Conservation (phyloP, 2,888 invertebrate genomes). For the Oasisia sp. region DNA sequence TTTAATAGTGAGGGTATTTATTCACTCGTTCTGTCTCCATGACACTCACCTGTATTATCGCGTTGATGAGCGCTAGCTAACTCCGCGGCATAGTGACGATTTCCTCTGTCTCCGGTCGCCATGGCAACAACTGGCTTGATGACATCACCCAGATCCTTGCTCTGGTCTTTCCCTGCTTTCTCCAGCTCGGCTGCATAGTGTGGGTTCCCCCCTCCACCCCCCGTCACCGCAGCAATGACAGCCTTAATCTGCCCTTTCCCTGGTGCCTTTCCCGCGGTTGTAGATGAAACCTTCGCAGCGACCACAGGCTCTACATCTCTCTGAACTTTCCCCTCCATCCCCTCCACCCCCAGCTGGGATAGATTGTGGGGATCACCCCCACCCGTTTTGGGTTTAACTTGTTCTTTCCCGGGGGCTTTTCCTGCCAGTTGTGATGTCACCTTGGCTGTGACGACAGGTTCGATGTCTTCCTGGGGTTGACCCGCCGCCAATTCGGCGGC, state of each 20-base stretch:
- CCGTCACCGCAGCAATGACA: not conserved
- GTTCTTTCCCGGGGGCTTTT: not conserved
- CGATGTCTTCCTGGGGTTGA: not conserved
- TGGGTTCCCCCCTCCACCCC: conserved; percentile 20
- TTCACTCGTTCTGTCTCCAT: not conserved
- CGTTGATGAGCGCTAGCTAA: not conserved
- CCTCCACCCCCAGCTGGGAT: no score
- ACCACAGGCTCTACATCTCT: not conserved
- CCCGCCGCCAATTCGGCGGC: not conserved
- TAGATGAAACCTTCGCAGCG: not conserved
- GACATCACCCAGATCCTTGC: conserved; percentile 1
- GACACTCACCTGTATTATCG: not conserved
- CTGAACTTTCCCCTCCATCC: no score
- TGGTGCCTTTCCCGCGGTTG: not conserved
- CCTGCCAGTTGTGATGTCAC: not conserved
- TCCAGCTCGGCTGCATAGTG: conserved; percentile 19
- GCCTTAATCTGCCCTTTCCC: not conserved
- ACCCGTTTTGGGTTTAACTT: not conserved
- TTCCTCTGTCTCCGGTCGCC: not conserved
- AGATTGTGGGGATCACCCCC: no score
- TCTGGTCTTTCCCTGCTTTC: not conserved
- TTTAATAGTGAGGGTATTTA: no score
- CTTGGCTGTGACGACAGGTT: not conserved
- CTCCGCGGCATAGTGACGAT: not conserved
- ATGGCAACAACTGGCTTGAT: conserved; percentile 6